A percentile compares a stretch with the other conserved stretches of the same genome.
phyloP scores from a whole-genome alignment of 2,888 invertebrate species.

The Dryococelus australis region DNA sequence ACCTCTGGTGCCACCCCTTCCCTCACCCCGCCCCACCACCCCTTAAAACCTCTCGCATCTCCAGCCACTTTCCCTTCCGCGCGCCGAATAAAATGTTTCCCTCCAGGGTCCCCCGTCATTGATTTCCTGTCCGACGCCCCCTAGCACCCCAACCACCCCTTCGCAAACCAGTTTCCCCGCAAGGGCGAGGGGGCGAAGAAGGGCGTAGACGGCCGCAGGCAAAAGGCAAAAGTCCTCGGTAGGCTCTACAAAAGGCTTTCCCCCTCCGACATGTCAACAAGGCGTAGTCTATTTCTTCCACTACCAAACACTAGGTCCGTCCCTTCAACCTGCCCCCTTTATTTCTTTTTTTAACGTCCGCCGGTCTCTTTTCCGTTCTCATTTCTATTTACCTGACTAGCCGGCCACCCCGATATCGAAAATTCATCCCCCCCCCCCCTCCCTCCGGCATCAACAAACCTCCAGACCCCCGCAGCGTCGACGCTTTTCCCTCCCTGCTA shows the following conservation, averaged over 20 bases:
- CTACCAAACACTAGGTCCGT: background rate
- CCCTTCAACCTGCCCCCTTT: background rate
- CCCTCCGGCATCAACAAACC: too few species aligned
- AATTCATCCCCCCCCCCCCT: background rate
- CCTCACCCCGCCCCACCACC: too few species aligned
- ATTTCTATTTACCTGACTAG: background rate
- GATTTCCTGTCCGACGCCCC: slow-evolving; percentile 16
- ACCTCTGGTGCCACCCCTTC: too few species aligned
- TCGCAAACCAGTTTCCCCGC: too few species aligned
- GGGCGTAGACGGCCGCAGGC: background rate
- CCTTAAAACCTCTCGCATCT: background rate
- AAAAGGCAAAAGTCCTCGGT: background rate
- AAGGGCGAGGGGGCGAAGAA: background rate
- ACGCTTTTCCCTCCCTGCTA: too few species aligned
- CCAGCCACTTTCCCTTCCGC: background rate
- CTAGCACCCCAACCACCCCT: background rate
- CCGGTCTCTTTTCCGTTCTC: background rate
- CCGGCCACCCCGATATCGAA: background rate
- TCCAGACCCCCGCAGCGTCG: too few species aligned
- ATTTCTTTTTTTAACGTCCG: background rate
- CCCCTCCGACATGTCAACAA: background rate
- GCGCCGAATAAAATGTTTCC: background rate
- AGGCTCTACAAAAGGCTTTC: background rate
- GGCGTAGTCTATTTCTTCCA: background rate
- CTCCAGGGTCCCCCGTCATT: slow-evolving; percentile 2